These are phyloP conservation scores for Zygaena filipendulae DNA, from an alignment of 2,888 invertebrate genomes.

Conservation along the genomic window DNA sequence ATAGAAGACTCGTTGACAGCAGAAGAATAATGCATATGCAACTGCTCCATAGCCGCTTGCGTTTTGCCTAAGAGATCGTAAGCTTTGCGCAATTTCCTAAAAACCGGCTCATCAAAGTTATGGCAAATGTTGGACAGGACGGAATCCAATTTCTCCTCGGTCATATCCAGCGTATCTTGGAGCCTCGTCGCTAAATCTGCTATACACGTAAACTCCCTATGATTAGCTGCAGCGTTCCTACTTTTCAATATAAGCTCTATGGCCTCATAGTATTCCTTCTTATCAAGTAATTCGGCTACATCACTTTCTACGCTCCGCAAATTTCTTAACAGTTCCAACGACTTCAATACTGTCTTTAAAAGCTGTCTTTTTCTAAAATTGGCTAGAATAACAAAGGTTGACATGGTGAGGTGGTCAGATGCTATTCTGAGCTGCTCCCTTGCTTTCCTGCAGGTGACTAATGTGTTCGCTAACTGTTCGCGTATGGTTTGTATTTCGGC, in stretches of 20 bases:
- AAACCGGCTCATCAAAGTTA: conserved; percentile 82
- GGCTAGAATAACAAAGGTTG: conserved; percentile 89
- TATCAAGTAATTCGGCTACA: conserved; percentile 82
- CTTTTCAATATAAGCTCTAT: conserved; percentile 91
- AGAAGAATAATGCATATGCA: conserved; percentile 95
- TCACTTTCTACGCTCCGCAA: conserved; percentile 85
- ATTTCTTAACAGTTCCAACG: conserved; percentile 64
- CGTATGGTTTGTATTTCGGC: conserved; percentile 78
- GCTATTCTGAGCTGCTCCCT: conserved; percentile 79
- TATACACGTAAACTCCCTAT: conserved; percentile 92
- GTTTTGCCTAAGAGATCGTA: conserved; percentile 92
- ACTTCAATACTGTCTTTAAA: conserved; percentile 81
- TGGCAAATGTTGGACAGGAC: conserved; percentile 82
- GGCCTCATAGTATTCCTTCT: conserved; percentile 89
- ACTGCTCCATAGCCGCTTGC: conserved; percentile 91
- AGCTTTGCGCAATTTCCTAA: conserved; percentile 86
- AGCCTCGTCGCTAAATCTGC: conserved; percentile 86
- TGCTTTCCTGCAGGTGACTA: conserved; percentile 78
- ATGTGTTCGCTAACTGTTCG: conserved; percentile 73
- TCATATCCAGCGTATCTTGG: conserved; percentile 90
- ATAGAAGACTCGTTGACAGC: conserved; percentile 87
- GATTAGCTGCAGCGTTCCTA: conserved; percentile 84
- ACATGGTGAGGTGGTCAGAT: conserved; percentile 83
- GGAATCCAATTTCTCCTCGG: conserved; percentile 90
- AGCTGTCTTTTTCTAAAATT: conserved; percentile 91